Evolutionary conservation across 2,888 invertebrate genomes (phyloP).

Genomic region (Monopis laevigella): DNA sequence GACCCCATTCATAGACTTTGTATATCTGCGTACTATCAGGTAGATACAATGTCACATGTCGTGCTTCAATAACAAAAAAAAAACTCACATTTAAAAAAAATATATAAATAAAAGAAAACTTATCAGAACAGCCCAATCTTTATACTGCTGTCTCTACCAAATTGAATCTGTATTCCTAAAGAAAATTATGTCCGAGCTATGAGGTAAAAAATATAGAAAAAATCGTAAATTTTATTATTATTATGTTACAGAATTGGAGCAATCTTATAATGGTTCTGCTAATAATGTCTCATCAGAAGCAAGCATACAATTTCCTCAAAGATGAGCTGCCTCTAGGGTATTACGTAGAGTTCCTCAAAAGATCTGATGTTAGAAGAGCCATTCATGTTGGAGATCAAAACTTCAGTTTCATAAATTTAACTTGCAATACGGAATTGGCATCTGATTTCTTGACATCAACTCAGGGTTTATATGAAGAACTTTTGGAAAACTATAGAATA

Average conservation of each 20-base stretch:
- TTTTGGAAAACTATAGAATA: slow-evolving; percentile 44
- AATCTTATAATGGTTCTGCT: slow-evolving; percentile 31
- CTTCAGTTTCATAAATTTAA: slow-evolving; percentile 38
- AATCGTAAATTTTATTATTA: too few relatives aligned
- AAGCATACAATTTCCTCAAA: slow-evolving; percentile 47
- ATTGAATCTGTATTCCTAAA: too few relatives aligned
- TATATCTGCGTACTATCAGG: too few relatives aligned
- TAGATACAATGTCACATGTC: too few relatives aligned
- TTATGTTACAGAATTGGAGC: slow-evolving; percentile 45
- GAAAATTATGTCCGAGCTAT: too few relatives aligned
- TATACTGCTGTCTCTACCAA: too few relatives aligned
- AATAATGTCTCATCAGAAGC: slow-evolving; percentile 35
- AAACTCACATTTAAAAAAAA: too few relatives aligned
- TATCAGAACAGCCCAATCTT: too few relatives aligned
- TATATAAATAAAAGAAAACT: too few relatives aligned
- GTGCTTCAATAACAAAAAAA: too few relatives aligned
- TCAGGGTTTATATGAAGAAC: slow-evolving; percentile 34
- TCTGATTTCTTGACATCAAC: slow-evolving; percentile 44
- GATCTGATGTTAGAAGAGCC: slow-evolving; percentile 36
- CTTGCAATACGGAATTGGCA: slow-evolving; percentile 34
- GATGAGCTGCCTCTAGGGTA: slow-evolving; percentile 34
- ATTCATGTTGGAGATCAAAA: slow-evolving; percentile 45
- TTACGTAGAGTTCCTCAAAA: slow-evolving; percentile 28
- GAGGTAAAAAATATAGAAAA: too few relatives aligned
- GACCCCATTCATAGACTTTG: too few relatives aligned